phyloP scores from a whole-genome alignment of 2,888 invertebrate species.

The Cephus pulcher region DNA sequence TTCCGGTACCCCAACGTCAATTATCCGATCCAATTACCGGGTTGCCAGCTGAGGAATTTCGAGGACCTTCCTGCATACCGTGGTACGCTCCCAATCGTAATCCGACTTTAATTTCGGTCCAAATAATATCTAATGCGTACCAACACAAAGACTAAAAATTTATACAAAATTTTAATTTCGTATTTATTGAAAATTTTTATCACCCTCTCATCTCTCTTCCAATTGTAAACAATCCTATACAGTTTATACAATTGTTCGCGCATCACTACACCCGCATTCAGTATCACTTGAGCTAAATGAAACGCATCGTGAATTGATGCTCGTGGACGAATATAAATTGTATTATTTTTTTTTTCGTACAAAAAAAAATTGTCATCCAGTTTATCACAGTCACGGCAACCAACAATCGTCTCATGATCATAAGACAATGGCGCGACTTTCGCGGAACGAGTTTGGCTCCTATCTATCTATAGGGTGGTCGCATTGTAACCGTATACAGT shows the following conservation, averaged over 20 bases:
- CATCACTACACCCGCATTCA: neutral
- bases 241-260: neutral
- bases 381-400: neutral
- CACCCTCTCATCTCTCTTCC: neutral
- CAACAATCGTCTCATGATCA: neutral
- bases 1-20: constrained; percentile 19
- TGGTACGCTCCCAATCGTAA: neutral
- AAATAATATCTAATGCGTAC: neutral
- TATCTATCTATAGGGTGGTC: neutral
- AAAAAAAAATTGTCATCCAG: neutral
- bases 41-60: constrained; percentile 15
- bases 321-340: neutral
- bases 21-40: constrained; percentile 35
- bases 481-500: neutral
- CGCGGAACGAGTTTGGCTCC: neutral
- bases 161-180: neutral
- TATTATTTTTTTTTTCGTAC: neutral
- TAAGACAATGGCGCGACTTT: neutral
- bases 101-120: neutral
- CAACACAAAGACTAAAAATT: neutral
- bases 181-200: neutral
- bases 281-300: neutral
- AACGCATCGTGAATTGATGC: neutral
- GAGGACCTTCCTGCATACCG: neutral
- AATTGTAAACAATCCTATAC: neutral